These are phyloP conservation scores for Sabellastarte sp. DNA, from an alignment of 2,888 invertebrate species.

Conservation along the genomic window DNA sequence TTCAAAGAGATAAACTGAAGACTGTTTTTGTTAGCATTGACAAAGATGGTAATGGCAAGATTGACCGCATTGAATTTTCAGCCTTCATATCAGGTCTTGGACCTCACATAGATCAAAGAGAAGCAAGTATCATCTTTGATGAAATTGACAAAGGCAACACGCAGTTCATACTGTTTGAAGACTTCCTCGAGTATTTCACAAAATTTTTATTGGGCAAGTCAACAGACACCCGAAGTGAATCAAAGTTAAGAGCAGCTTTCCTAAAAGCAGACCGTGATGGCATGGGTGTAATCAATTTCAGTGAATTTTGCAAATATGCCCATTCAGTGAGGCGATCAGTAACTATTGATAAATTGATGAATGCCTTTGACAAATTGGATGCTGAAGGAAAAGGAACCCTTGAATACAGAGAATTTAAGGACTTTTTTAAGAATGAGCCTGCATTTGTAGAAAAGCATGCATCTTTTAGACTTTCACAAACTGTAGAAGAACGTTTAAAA, in stretches of 20 bases:
- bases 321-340: conserved; percentile 17
- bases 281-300: conserved; percentile 24
- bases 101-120: conserved; percentile 16
- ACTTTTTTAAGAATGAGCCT: conserved; percentile 11
- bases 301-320: conserved; percentile 26
- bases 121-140: conserved; percentile 21
- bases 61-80: conserved; percentile 25
- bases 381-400: conserved; percentile 17
- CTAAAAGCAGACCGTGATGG: conserved; percentile 27
- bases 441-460: no score
- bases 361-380: conserved; percentile 20
- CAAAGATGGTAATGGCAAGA: conserved; percentile 25
- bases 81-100: conserved; percentile 23
- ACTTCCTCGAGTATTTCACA: conserved; percentile 26
- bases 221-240: conserved; percentile 7
- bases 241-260: conserved; percentile 22
- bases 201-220: conserved; percentile 16
- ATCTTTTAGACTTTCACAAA: no score
- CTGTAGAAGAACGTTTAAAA: neutral
- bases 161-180: conserved; percentile 18
- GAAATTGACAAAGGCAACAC: conserved; percentile 14
- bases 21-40: conserved; percentile 26
- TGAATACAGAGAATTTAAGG: conserved; percentile 18
- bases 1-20: conserved; percentile 24
- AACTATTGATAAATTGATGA: conserved; percentile 14